Conservation (phyloP, 2,113 vertebrate genomes). For the Phylloscopus whistleri region DNA sequence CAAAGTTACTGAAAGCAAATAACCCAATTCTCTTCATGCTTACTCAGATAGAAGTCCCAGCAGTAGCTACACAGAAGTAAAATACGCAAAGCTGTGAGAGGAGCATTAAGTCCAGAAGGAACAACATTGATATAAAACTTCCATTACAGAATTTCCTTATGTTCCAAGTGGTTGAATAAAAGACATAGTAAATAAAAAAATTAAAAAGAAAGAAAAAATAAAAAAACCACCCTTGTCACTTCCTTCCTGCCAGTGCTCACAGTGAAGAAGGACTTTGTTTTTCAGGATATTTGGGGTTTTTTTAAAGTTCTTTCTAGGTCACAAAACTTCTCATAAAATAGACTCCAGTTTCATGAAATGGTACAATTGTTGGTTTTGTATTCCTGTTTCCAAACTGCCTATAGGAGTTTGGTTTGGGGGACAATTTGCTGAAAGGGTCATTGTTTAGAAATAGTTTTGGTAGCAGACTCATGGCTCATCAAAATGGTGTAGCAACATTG, state of each 20-base stretch:
- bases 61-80: neutral
- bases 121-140: neutral
- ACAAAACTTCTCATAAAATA: neutral
- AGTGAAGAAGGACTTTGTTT: neutral
- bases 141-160: neutral
- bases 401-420: neutral
- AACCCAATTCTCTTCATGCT: neutral
- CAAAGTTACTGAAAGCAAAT: neutral
- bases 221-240: neutral
- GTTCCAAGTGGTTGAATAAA: neutral
- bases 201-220: too few species aligned
- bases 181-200: neutral
- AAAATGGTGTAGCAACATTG: neutral
- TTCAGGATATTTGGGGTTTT: neutral
- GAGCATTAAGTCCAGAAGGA: neutral
- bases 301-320: neutral
- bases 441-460: neutral
- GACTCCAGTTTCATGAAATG: neutral
- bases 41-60: neutral
- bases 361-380: neutral
- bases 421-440: neutral
- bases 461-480: neutral
- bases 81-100: neutral
- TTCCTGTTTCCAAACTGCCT: neutral
- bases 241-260: neutral